Percentiles rank a stretch among this genome's conserved stretches.
Evolutionary conservation across 2,797 vertebrate genomes (phyloP).

Genomic region (Gallinago solitaria): DNA sequence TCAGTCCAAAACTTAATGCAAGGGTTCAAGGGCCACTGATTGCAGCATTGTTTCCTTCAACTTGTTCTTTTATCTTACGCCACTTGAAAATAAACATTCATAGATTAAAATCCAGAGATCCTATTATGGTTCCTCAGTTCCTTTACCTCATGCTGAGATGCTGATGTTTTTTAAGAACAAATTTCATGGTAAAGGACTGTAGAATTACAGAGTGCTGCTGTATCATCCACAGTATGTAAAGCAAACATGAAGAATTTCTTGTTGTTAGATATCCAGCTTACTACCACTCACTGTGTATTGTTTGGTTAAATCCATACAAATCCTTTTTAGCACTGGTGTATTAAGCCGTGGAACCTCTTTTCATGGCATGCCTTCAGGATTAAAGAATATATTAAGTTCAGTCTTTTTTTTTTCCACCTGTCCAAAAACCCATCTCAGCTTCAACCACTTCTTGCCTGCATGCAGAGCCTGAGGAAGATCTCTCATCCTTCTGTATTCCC

Average conservation of each 20-base stretch:
- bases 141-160: neutral
- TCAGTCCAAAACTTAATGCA: neutral
- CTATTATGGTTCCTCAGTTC: neutral
- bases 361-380: neutral
- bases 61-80: neutral
- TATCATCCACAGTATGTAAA: neutral
- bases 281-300: neutral
- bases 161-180: neutral
- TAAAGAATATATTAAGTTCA: neutral
- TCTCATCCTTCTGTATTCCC: neutral
- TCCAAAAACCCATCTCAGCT: neutral
- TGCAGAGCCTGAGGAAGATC: neutral
- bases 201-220: neutral
- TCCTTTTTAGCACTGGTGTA: neutral
- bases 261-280: neutral
- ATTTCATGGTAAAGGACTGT: neutral
- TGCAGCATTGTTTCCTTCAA: neutral
- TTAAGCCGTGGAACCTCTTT: neutral
- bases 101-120: neutral
- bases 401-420: neutral
- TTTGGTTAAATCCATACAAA: neutral
- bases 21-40: neutral
- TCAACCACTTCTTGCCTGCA: neutral
- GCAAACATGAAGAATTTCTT: neutral
- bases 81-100: neutral